Evolutionary conservation across 1,140 invertebrate genomes (phyloP), one percentile per base, ranked within the genome.

Genomic region (Araneus ventricosus): DNA sequence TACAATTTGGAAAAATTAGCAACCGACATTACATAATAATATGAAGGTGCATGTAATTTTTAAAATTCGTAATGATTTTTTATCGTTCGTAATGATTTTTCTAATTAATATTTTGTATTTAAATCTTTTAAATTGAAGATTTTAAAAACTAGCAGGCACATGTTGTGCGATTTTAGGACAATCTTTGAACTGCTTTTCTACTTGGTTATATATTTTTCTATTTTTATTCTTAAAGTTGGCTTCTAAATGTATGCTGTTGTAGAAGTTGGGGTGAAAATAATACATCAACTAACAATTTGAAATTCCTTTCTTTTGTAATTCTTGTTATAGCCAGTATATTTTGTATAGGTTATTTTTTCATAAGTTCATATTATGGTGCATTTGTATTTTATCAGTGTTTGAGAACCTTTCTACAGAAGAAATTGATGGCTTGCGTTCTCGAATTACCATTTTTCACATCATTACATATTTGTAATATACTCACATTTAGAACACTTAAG

Each of bases 381-480:
- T 27, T 75, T 75, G 70, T 75, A 34, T 37, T 10, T 37, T 75
- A 75, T 37, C 30, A 34, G 30, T 37, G 4, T 75, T 75, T 75
- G 34, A 75, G 30, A 37, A 34, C 27, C 30, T 75, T 75, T 75
- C 30, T 34, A 20, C 27, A 37, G 70, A 30, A 27, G 30, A 75
- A 75, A 2, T 75, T 34, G 70, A 75, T 75, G 70, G 70, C 70
- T 75, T 37, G 30, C 37, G 27, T 34, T 75, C 34, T 75, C 27
- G 20, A 75, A 34, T 34, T 34, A 27, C 27, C 30, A 37, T 75
- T 1, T 37, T 75, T 37, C 30, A 30, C 17, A 75, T 75, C 70
- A 75, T 75, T 75, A 34, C 70, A 75, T 75, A 34, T 6, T 34
- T 75, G 70, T 75, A 75, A 34, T 75, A 75, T 75, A 75, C 70